A percentile compares a stretch with the other conserved stretches of the same genome.
phyloP scores from a whole-genome alignment of 2,888 invertebrate species.

The Octodonta nipae region DNA sequence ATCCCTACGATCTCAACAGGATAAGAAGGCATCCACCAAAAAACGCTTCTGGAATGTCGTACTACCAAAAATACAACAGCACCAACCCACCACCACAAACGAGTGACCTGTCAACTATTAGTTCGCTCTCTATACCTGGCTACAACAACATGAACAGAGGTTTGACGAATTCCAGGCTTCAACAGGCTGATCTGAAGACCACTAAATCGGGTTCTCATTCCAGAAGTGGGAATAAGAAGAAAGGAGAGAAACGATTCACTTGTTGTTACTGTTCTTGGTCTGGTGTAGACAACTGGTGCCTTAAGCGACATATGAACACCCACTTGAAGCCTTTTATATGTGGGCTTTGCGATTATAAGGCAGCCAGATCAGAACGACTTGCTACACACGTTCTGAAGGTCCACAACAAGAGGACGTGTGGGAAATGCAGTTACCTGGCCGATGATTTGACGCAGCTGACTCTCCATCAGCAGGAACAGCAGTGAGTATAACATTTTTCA shows the following conservation, averaged over 20 bases:
- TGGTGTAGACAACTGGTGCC: constrained; percentile 86
- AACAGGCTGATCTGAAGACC: constrained; percentile 22
- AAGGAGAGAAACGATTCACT: constrained; percentile 40
- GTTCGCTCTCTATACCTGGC: constrained; percentile 28
- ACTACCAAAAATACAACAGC: constrained; percentile 36
- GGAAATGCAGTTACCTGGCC: constrained; percentile 74
- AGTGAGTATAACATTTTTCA: too few relatives aligned
- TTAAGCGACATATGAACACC: constrained; percentile 82
- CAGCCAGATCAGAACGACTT: constrained; percentile 77
- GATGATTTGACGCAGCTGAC: constrained; percentile 71
- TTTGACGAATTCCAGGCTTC: constrained; percentile 18
- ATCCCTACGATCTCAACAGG: constrained; percentile 72
- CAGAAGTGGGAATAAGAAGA: constrained; percentile 30
- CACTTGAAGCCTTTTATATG: constrained; percentile 86
- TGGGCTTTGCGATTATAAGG: constrained; percentile 83
- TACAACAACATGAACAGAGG: constrained; percentile 26
- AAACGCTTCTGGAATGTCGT: constrained; percentile 42
- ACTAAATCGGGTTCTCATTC: constrained; percentile 15
- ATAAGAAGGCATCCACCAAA: constrained; percentile 55
- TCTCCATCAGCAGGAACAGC: constrained; percentile 62
- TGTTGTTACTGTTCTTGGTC: constrained; percentile 88
- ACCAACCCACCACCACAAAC: constrained; percentile 21
- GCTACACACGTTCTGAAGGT: constrained; percentile 84
- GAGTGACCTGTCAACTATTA: constrained; percentile 22
- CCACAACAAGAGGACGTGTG: constrained; percentile 81